Evolutionary conservation across 1,140 invertebrate genomes (phyloP), one percentile per base, ranked within the genome.

Genomic region (Parasteatoda tepidariorum): DNA sequence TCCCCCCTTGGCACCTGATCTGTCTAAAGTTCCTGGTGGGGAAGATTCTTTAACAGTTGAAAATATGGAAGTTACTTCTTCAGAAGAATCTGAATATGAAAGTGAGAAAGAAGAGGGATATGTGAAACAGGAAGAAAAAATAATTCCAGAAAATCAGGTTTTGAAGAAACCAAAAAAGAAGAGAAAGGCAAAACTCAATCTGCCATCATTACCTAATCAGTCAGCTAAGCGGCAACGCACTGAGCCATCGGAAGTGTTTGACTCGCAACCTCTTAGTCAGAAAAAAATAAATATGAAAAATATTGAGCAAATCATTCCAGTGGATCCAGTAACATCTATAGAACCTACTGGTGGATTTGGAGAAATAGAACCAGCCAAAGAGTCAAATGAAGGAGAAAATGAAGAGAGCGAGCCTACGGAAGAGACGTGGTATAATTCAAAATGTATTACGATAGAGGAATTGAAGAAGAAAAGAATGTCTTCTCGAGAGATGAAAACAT

Each of bases 81-180:
- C 86, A 83, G 90, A 92, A 84, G 95, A 97, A 88, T 96, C 95
- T 59, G 95, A 95, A 90, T 89, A 96, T 85, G 94, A 95, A 87
- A 94, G 93, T 88, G 93, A 93, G 78, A 90, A 90, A 82, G 92
- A 92, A 86, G 86, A 13, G 24, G 41, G 33, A 18, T 38, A 74
- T 7, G 24, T 18, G 13, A 82, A 71, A 30, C 4, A 48, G 5
- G 0, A 13, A 13, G 81, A 74, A 28, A 73, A 34, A 38, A 34
- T 74, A 54, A 18, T 74, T 11, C 68, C 70, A 26, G 18, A 55
- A 33, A 74, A 83, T 28, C 22, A 41, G 28, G 5, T n/a, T 31
- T 11, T 55, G 1, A 11, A 48, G 28, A 83, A 66, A 18, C 57
- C 57, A 7, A 73, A 83, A 28, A 24, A 33, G 24, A 74, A 74